A percentile compares a stretch with the other conserved stretches of the same genome.
These are phyloP conservation scores for Eolophus roseicapilla DNA, from an alignment of 2,113 vertebrate genomes.

Conservation along the genomic window DNA sequence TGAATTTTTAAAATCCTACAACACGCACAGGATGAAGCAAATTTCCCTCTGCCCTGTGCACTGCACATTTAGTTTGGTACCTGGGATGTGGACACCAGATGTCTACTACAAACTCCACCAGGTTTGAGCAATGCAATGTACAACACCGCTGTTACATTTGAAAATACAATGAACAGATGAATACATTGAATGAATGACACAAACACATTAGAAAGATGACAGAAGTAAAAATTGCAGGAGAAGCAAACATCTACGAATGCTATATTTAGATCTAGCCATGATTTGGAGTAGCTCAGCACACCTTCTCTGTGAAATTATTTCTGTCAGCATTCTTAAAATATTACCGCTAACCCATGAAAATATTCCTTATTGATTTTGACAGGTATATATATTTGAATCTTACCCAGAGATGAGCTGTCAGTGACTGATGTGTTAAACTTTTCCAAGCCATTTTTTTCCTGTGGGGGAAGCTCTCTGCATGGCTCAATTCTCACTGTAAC, in stretches of 20 bases:
- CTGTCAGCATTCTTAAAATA: constrained; percentile 11
- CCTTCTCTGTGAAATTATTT: not conserved
- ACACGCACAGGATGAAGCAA: not conserved
- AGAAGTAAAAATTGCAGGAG: not conserved
- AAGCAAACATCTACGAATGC: not conserved
- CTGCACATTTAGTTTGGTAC: not conserved
- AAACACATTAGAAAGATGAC: not conserved
- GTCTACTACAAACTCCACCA: rapidly evolving
- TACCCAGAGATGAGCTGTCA: constrained; percentile 7
- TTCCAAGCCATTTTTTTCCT: not conserved
- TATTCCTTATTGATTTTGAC: constrained; percentile 40
- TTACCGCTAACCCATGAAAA: not conserved
- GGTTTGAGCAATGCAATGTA: not conserved
- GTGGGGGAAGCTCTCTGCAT: not conserved
- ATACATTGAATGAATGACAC: not conserved
- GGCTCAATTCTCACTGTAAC: not conserved
- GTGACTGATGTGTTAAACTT: not conserved
- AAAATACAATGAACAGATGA: not conserved
- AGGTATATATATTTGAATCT: constrained; percentile 1
- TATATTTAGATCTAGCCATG: not conserved
- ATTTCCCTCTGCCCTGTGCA: not conserved
- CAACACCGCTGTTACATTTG: not conserved
- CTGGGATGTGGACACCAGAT: rapidly evolving
- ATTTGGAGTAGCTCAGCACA: not conserved
- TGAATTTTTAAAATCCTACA: not conserved